A percentile compares a stretch with the other conserved stretches of the same genome.
These are phyloP conservation scores for Spongilla lacustris DNA, from an alignment of 37 sponge, comb jelly and placozoan species.

Conservation along the genomic window DNA sequence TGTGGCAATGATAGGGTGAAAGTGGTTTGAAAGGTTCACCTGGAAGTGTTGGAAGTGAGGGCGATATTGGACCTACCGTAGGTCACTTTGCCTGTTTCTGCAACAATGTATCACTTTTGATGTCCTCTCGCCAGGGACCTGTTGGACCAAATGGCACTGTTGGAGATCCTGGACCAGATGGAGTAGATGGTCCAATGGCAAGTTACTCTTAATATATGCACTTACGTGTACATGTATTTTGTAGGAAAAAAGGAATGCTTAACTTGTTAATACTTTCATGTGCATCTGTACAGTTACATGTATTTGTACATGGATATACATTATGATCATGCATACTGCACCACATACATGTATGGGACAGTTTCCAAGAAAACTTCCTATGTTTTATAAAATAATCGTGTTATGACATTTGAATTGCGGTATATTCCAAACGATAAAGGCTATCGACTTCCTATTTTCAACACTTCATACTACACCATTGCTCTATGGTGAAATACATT, in stretches of 20 bases:
- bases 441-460: no score
- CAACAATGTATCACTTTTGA: not conserved
- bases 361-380: no score
- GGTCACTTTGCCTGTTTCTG: not conserved
- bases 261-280: not conserved
- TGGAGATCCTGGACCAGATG: not conserved
- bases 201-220: not conserved
- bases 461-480: no score
- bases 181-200: not conserved
- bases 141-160: not conserved
- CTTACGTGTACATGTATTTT: not conserved
- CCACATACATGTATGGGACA: no score
- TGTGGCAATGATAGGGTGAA: not conserved
- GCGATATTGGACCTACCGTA: not conserved
- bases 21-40: not conserved
- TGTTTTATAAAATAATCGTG: no score
- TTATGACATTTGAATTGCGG: no score
- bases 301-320: not conserved
- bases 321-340: no score
- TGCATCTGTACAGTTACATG: no score
- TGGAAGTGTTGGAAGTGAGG: not conserved
- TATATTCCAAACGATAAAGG: no score
- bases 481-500: no score
- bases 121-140: not conserved
- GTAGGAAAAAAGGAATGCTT: no score